A percentile compares a stretch with the other conserved stretches of the same genome.
phyloP scores from a whole-genome alignment of 2,797 vertebrate genomes.

The Eptatretus atami region DNA sequence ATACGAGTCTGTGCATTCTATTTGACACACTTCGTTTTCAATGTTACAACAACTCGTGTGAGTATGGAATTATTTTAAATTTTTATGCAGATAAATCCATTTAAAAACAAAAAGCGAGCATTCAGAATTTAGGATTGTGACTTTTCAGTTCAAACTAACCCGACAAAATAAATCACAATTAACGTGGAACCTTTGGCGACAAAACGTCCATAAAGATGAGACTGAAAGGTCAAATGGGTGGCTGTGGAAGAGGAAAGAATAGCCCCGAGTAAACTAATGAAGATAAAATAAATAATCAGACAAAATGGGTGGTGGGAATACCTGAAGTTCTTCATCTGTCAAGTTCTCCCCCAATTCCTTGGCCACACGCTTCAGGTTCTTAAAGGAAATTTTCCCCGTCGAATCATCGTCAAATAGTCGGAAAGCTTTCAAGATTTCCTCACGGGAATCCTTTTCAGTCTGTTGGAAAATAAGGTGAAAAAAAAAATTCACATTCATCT shows the following conservation, averaged over 20 bases:
- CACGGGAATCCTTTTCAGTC: conserved; percentile 58
- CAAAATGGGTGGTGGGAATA: conserved; percentile 12
- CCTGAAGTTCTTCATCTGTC: conserved; percentile 64
- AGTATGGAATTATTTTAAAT: no score
- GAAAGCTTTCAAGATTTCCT: conserved; percentile 79
- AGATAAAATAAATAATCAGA: no score
- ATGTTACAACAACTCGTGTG: no score
- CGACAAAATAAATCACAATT: not conserved
- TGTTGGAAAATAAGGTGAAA: conserved; percentile 12
- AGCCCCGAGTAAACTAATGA: no score
- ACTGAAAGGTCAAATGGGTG: no score
- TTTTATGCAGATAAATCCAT: no score
- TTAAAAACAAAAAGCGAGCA: no score
- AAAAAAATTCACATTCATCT: not conserved
- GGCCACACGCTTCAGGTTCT: conserved; percentile 55
- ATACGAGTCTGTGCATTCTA: no score
- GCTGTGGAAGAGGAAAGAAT: no score
- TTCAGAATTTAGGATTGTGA: not conserved
- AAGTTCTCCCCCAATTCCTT: conserved; percentile 70
- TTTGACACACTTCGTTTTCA: no score
- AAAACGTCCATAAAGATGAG: no score
- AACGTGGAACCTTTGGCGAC: not conserved
- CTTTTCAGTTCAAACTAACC: not conserved
- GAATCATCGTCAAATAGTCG: conserved; percentile 60
- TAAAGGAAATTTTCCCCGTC: conserved; percentile 64